Evolutionary conservation across 2,797 vertebrate genomes (phyloP), one percentile per base, ranked within the genome.

Genomic region (Garrulus glandarius): DNA sequence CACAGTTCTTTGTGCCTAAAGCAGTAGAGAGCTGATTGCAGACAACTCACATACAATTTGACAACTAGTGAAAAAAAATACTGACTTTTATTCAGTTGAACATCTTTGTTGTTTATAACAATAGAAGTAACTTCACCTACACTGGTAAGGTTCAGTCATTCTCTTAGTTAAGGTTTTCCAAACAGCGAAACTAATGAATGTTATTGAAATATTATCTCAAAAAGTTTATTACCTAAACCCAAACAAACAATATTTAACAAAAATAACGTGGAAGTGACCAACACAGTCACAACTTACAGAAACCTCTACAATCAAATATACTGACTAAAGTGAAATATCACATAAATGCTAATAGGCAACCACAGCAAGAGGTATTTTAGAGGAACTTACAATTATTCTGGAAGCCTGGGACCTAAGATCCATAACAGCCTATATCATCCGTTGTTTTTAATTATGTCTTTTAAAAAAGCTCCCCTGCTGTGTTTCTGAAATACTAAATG

Each of bases 381-480:
- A 95, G 89, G 44, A 89, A 94, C 85, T 96, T 82, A 95, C 95
- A 97, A 97, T 97, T 95, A 97, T 97, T 95, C 85, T 92, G 89
- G 95, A 97, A 97, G 90, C 89, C 92, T 96, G 96, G 93, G 96
- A 97, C 87, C 95, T 86, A 92, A 96, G 96, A 96, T 97, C 95
- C 88, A 71, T 96, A 97, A 95, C 95, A 93, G 97, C 44, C 96
- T 96, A 90, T 92, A 97, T 97, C 91, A 96, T 97, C 87, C 70
- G 64, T 97, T 98, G 97, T 90, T 98, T 98, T 98, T 97, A 98
- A 98, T 98, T 97, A 97, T 96, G 97, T 95, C 95, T 98, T 98
- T 98, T 91, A 96, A 97, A 97, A 97, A 97, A 96, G 87, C 93
- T 96, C 96, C 96, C 97, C 97, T 94, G 97, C 97, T 97, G 97